Evolutionary conservation across 2,888 invertebrate species (phyloP), one percentile per base, ranked within the genome.

Genomic region (Ganaspis brasiliensis): DNA sequence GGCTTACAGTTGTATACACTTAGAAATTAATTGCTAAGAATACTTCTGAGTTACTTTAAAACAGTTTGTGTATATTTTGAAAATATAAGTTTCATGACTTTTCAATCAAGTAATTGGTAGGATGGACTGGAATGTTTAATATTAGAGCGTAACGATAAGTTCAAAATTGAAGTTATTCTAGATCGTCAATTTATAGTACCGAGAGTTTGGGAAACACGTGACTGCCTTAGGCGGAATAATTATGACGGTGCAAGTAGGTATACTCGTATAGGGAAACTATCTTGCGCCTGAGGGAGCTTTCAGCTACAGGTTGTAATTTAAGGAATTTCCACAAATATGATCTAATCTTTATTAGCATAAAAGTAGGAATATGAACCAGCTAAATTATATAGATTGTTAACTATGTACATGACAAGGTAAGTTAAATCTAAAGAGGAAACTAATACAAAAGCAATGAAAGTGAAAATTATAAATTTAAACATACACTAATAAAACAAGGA

Each of bases 161-260:
- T 67, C 40, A 24, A 10, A 24, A 67, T 67, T 24, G 67, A n/a
- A 67, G 40, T 67, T 67, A 67, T 67, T 40, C 24, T 45, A 14
- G 24, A 21, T 26, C 67, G 67, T 67, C 67, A 67, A 67, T 67
- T 67, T 67, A 26, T 63, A 14, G 40, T 37, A 72, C 72, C 57
- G 52, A 19, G 73, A 71, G 55, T 72, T 76, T 78, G 59, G 75
- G 61, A 57, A 76, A 52, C 67, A 82, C 84, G 84, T 83, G 84
- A 82, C 81, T 83, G 81, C 79, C 79, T 79, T 77, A 73, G 80
- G 81, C 79, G 75, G 79, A 82, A 79, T 85, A 86, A 86, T 86
- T 85, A 84, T 81, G 80, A 79, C 82, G 80, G 81, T 75, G 78
- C 61, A 71, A 81, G 80, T 80, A 82, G 63, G 78, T 74, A 45